Evolutionary conservation across 2,888 invertebrate genomes (phyloP), one percentile per base, ranked within the genome.

Genomic region (Chrysolina oricalcia): DNA sequence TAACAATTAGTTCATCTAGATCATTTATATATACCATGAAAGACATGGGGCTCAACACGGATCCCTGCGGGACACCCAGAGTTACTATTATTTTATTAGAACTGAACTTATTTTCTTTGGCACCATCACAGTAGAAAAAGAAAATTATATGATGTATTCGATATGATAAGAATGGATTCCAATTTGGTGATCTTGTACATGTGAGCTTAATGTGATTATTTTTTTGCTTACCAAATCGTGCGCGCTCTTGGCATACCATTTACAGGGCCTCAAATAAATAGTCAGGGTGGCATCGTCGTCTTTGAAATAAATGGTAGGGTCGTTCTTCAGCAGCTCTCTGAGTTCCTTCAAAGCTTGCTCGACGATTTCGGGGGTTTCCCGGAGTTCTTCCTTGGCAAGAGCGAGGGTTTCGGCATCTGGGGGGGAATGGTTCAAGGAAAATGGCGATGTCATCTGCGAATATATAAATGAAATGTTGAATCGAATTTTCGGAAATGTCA

Each of bases 241-340:
- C 0, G 96, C 96, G 88, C 95, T 95, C 83, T 95, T 91, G 0
- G 96, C 93, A 83, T 96, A 96, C 90, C 92, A 96, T 87, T 96
- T 96, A 89, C 94, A 94, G 35, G 95, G 95, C 74, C 96, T 91
- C 73, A 96, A 89, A 86, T 95, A 95, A 78, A 95, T 93, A n/a
- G 92, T 90, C 11, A 96, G 90, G 59, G 94, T 92, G 43, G 94
- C 94, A 81, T 96, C 96, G 56, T 95, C 94, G 74, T 91, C 91
- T 84, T 89, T 95, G 85, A 91, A 90, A 71, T 95, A 85, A 76
- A 93, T 93, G 65, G 92, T 91, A 80, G 92, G 91, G 82, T 93
- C 94, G 79, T 92, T 91, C 77, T 86, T 86, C n/a, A 95, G 87
- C 15, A 94, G 87, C 82, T 92, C 92, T 65, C 92, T 89, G 3